Evolutionary conservation across 35 echinoderm and acorn worm genomes (phyloP).

Genomic region (Nesometra sesokonis): DNA sequence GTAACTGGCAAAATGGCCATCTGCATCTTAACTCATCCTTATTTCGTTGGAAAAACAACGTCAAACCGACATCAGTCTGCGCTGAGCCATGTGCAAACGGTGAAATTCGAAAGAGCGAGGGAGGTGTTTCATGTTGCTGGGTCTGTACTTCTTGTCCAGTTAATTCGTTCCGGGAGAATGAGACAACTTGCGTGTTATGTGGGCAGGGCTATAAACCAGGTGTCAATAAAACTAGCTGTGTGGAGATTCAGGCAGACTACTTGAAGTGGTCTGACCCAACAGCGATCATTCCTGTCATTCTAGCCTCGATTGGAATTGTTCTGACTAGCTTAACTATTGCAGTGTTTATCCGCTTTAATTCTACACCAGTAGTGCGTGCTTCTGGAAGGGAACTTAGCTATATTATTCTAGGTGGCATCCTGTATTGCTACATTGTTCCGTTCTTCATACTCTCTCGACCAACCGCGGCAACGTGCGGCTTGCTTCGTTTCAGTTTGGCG

Average conservation of each 20-base stretch:
- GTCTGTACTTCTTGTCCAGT: constrained; percentile 56
- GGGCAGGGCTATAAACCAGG: constrained; percentile 20
- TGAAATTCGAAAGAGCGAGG: constrained; percentile 34
- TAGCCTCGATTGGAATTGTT: constrained; percentile 55
- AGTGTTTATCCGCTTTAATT: constrained; percentile 71
- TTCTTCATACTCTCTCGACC: constrained; percentile 66
- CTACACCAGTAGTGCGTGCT: constrained; percentile 82
- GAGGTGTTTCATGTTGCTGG: constrained; percentile 80
- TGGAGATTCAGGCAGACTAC: constrained; percentile 58
- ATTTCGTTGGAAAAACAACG: constrained; percentile 37
- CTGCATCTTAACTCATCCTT: constrained; percentile 31
- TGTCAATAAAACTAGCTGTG: constrained; percentile 33
- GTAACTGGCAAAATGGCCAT: constrained; percentile 41
- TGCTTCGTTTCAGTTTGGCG: constrained; percentile 65
- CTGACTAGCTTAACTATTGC: constrained; percentile 50
- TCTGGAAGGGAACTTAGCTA: constrained; percentile 88
- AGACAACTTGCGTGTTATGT: constrained; percentile 64
- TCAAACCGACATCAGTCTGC: constrained; percentile 53
- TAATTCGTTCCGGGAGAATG: constrained; percentile 42
- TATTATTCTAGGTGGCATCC: constrained; percentile 70
- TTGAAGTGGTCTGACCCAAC: constrained; percentile 59
- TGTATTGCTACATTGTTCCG: constrained; percentile 55
- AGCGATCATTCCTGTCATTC: constrained; percentile 46
- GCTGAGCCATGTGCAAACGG: constrained; percentile 43
- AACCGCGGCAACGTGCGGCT: constrained; percentile 46